Evolutionary conservation across 2,113 vertebrate species (phyloP).

Genomic region (Scartelaos histophorus): DNA sequence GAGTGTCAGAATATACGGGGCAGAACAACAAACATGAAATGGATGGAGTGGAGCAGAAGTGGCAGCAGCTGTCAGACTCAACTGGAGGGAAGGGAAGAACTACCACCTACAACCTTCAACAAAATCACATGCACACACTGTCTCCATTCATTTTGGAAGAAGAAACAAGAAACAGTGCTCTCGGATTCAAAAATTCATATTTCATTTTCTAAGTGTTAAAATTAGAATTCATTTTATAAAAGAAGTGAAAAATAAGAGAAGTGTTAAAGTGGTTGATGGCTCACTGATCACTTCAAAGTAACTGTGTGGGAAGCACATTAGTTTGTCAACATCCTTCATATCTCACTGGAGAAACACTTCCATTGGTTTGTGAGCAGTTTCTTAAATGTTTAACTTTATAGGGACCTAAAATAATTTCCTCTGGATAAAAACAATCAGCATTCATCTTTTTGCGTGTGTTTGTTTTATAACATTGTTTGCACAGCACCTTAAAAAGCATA

Average conservation of each 20-base stretch:
- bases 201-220: conserved; percentile 1
- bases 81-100: conserved; percentile 38
- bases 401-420: not conserved
- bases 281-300: conserved; percentile 12
- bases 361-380: conserved; percentile 19
- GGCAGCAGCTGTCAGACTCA: conserved; percentile 43
- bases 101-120: conserved; percentile 38
- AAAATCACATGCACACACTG: conserved; percentile 22
- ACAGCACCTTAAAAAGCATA: too few relatives aligned
- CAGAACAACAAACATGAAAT: conserved; percentile 27
- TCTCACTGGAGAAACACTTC: conserved; percentile 25
- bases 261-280: not conserved
- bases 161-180: conserved; percentile 9
- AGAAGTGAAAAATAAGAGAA: too few relatives aligned
- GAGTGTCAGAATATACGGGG: conserved; percentile 4
- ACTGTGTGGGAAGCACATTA: conserved; percentile 20
- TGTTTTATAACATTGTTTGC: too few relatives aligned
- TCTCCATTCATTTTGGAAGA: not conserved
- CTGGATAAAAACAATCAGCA: not conserved
- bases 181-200: conserved; percentile 11
- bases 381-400: conserved; percentile 16
- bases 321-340: conserved; percentile 27
- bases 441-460: too few relatives aligned
- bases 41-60: conserved; percentile 40
- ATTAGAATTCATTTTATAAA: not conserved